Evolutionary conservation across 2,888 invertebrate genomes (phyloP), one percentile per base, ranked within the genome.

Genomic region (Drosophila paramelanica): DNA sequence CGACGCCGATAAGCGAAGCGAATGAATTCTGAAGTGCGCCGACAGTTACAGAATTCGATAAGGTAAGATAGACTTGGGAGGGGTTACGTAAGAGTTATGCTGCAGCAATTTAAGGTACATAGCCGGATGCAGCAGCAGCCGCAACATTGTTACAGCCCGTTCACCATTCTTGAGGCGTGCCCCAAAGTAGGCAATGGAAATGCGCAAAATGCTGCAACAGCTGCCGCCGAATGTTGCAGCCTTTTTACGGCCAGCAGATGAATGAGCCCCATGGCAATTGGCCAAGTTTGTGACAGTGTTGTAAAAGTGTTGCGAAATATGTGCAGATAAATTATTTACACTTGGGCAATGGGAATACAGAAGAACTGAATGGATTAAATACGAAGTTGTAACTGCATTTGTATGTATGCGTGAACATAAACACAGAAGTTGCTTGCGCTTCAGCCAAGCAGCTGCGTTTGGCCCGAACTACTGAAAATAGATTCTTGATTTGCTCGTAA

Each of bases 1-100:
- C 43, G 58, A 51, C 38, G 17, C 65, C 86, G 88, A 85, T 81
- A 88, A 88, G 79, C 79, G 81, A 74, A 72, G 59, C 56, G 71
- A 77, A 74, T 70, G 77, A 87, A 83, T 74, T 68, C 52, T 64
- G 57, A 59, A 57, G 59, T 61, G 67, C 65, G 68, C 33, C 66
- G 60, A 72, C 81, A 60, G 53, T 64, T 61, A 50, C 57, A 79
- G 57, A 58, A 55, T 31, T 39, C 77, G 77, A 77, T 60, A 67
- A 70, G 61, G 49, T 62, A 60, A 31, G 43, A 2, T 20, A 17
- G 25, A 20, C 11, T 10, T 1, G 2, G 10, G 2, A 5, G 7
- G 6, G 43, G 10, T 8, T 42, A 23, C 20, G 23, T n/a, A 23
- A 13, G 49, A 60, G 65, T 33, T 66, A 58, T 67, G 67, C 55